Conservation (phyloP, 2,797 vertebrate species). For the Zenarchopterus dispar region DNA sequence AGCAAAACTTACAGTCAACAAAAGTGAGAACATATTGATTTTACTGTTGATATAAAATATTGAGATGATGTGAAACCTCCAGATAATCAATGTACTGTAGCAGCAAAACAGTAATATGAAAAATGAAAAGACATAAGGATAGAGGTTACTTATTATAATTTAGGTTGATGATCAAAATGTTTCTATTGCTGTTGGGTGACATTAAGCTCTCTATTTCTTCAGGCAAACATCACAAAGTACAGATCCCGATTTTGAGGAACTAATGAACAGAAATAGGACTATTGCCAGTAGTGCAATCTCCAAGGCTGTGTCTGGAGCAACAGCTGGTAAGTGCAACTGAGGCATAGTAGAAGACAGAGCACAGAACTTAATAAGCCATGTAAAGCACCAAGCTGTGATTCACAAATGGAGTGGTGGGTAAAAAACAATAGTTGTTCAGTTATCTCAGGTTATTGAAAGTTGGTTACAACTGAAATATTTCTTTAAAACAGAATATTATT, state of each 20-base stretch:
- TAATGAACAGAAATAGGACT: constrained; percentile 93
- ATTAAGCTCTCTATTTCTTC: constrained; percentile 37
- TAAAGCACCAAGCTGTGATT: background rate
- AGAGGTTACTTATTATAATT: background rate
- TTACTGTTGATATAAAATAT: background rate
- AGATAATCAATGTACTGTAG: too few species aligned
- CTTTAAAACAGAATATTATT: background rate
- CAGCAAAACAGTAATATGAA: too few species aligned
- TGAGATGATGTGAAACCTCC: background rate
- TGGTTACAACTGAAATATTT: background rate
- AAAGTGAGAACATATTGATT: constrained; percentile 63
- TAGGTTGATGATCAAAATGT: background rate
- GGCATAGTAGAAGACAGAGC: constrained; percentile 6
- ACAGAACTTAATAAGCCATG: background rate
- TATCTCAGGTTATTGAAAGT: too few species aligned
- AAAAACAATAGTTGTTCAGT: background rate
- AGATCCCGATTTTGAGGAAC: constrained; percentile 90
- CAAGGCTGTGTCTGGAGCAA: constrained; percentile 93
- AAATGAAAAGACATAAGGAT: too few species aligned
- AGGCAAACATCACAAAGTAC: constrained; percentile 81
- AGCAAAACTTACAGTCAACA: constrained; percentile 62
- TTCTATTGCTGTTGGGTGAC: background rate
- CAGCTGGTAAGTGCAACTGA: constrained; percentile 84
- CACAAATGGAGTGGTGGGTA: background rate
- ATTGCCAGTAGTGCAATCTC: constrained; percentile 96